Evolutionary conservation across 2,113 vertebrate species (phyloP).

Genomic region (Lepus europaeus): DNA sequence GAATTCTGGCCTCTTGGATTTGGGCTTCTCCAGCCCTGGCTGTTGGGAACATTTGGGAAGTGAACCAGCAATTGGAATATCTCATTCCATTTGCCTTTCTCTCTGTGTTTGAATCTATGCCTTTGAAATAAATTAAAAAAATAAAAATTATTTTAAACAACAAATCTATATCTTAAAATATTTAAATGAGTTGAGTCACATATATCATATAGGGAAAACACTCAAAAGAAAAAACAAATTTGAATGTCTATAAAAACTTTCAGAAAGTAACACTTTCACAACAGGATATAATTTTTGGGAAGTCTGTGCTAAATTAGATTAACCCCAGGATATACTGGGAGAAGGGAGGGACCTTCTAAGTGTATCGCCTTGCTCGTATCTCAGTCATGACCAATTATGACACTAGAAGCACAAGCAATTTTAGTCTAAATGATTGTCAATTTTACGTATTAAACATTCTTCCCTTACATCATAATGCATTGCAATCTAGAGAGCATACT

Average conservation of each 20-base stretch:
- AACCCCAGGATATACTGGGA: not conserved
- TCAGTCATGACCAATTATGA: accelerated
- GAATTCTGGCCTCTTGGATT: too few relatives aligned
- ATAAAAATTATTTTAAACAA: not conserved
- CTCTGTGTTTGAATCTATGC: too few relatives aligned
- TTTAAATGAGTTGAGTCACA: not conserved
- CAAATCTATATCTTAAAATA: not conserved
- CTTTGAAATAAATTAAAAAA: too few relatives aligned
- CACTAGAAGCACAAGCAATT: accelerated
- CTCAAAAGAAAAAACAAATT: not conserved
- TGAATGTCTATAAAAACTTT: not conserved
- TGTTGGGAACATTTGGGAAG: too few relatives aligned
- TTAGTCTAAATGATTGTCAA: not conserved
- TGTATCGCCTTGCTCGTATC: accelerated
- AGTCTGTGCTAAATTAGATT: not conserved
- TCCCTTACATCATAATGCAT: not conserved
- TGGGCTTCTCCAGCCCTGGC: too few relatives aligned
- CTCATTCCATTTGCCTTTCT: too few relatives aligned
- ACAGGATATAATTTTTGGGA: conserved; percentile 35
- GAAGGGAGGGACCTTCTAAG: accelerated
- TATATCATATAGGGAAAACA: conserved; percentile 16
- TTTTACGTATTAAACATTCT: not conserved
- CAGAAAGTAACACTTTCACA: not conserved
- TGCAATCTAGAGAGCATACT: not conserved
- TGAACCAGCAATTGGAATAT: too few relatives aligned